Conservation (phyloP, 2,113 vertebrate genomes). For the Microtus richardsoni region DNA sequence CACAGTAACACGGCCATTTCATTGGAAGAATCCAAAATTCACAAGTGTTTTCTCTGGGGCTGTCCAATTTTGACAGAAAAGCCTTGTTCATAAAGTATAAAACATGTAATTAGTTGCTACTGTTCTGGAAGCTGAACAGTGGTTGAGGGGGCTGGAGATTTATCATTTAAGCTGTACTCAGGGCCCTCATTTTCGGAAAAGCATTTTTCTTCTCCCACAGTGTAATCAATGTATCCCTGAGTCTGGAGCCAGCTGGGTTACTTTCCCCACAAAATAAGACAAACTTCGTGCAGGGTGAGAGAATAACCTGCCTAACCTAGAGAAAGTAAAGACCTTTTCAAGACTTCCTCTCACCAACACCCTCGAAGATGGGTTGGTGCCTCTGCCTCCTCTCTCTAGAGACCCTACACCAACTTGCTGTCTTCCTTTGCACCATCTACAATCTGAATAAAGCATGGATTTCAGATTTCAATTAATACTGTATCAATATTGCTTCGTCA, state of each 20-base stretch:
- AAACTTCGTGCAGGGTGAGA: not conserved
- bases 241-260: not conserved
- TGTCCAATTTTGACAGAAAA: conserved; percentile 27
- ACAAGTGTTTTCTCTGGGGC: conserved; percentile 13
- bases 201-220: conserved; percentile 12
- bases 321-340: not conserved
- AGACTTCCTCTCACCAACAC: not conserved
- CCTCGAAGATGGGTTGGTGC: not conserved
- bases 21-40: not conserved
- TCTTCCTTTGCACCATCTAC: not conserved
- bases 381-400: not conserved
- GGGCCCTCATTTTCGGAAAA: not conserved
- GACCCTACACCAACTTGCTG: not conserved
- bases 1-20: not conserved
- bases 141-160: not conserved
- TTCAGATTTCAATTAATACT: conserved; percentile 9
- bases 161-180: not conserved
- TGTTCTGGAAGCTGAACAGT: not conserved
- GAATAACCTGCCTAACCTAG: not conserved
- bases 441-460: conserved; percentile 39
- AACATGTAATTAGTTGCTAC: conserved; percentile 16
- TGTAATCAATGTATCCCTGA: not conserved
- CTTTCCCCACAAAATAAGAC: conserved; percentile 30
- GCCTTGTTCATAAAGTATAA: conserved; percentile 24
- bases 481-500: not conserved